Evolutionary conservation across 2,888 invertebrate genomes (phyloP), one percentile per base, ranked within the genome.

Genomic region (Hipparchia sbordonii): DNA sequence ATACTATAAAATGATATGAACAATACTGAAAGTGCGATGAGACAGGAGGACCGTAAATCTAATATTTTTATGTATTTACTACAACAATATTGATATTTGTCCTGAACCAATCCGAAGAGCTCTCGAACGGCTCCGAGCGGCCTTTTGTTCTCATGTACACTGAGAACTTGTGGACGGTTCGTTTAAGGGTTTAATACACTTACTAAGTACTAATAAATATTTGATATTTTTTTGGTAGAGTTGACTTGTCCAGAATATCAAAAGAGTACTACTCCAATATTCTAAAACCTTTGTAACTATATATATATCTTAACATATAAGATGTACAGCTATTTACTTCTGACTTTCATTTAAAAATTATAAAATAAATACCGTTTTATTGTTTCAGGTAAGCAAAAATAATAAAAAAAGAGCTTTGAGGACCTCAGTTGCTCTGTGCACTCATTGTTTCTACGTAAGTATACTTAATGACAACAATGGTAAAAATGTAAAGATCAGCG

Each of bases 61-160:
- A 72, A 76, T 76, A 72, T 69, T 76, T 74, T 74, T 70, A 65
- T 69, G 67, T 74, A 70, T 72, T 72, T 73, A 73, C 73, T 68
- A 76, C 56, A 70, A 72, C 72, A 76, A 76, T 76, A 74, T 76
- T 76, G 74, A 74, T 76, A 72, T 76, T 76, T 76, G 72, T 72
- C 61, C 67, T 33, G 72, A 74, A 74, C 70, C 70, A 70, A 72
- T 71, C 70, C 65, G 67, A 69, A 72, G 75, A 72, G 75, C 75
- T 61, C 75, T 74, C 74, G 74, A 76, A 72, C 72, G 70, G 71
- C 61, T 72, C 57, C 67, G 67, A 76, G 74, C 68, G 70, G 76
- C 68, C 74, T 76, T 74, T 76, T 76, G 74, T 76, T 76, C 76
- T 76, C 68, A 46, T 72, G 66, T 65, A 62, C 52, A 13, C 62